phyloP scores from a whole-genome alignment of 2,113 vertebrate species.

The Speoplatyrhinus poulsoni region DNA sequence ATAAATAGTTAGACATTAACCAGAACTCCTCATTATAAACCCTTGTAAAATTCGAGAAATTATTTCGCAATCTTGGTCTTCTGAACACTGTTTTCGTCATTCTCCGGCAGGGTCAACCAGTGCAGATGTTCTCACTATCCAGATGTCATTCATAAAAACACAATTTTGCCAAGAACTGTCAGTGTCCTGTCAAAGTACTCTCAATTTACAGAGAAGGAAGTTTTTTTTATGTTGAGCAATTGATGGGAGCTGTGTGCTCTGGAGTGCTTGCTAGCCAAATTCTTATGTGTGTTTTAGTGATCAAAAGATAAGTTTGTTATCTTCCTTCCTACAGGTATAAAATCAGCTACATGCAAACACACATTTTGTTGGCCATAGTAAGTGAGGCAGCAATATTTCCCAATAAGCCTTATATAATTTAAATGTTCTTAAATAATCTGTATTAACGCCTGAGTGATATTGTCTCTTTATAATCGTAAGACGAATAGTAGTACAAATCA shows the following conservation, averaged over 20 bases:
- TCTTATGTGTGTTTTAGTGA: constrained; percentile 64
- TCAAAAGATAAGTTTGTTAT: constrained; percentile 54
- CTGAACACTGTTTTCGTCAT: constrained; percentile 12
- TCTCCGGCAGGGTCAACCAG: constrained; percentile 59
- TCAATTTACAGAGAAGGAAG: constrained; percentile 63
- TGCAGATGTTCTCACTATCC: constrained; percentile 66
- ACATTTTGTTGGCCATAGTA: neutral
- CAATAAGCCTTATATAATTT: neutral
- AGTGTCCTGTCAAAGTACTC: constrained; percentile 58
- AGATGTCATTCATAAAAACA: constrained; percentile 67
- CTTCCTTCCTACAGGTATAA: neutral
- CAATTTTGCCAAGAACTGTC: constrained; percentile 63
- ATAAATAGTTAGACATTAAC: too few relatives aligned
- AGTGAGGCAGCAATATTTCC: neutral
- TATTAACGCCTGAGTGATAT: too few relatives aligned
- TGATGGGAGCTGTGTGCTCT: constrained; percentile 58
- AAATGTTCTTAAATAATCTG: neutral
- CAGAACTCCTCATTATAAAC: too few relatives aligned
- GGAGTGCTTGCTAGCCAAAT: constrained; percentile 41
- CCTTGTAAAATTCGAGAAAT: neutral
- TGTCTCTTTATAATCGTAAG: too few relatives aligned
- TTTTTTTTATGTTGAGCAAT: constrained; percentile 59
- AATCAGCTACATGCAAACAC: neutral
- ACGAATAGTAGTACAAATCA: too few relatives aligned
- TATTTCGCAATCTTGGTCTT: constrained; percentile 10